These are phyloP conservation scores for Colletes collaris DNA, from an alignment of 2,888 invertebrate species.

Conservation along the genomic window DNA sequence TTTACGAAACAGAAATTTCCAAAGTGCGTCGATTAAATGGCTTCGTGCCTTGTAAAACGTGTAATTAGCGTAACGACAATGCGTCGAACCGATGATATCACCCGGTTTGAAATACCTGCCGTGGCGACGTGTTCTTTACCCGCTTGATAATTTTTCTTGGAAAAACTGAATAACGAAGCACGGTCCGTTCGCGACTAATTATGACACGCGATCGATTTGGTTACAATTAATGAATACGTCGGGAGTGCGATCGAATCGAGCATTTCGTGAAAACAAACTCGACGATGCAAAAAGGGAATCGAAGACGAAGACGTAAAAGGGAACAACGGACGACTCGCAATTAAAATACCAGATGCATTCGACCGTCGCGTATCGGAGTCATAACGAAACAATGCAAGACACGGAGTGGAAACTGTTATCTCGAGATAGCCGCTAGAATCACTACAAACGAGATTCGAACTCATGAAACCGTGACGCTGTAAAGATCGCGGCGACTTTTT, in stretches of 20 bases:
- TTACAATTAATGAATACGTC: neutral
- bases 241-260: neutral
- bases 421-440: neutral
- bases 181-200: neutral
- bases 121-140: neutral
- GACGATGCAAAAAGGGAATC: neutral
- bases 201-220: neutral
- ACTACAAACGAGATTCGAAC: conserved; percentile 25
- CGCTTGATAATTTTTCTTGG: no score
- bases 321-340: neutral
- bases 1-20: neutral
- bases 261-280: neutral
- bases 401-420: neutral
- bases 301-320: neutral
- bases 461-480: conserved; percentile 23
- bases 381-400: neutral
- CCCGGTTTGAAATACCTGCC: neutral
- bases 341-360: neutral
- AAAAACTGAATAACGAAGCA: neutral
- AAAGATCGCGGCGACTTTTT: conserved; percentile 3
- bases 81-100: neutral
- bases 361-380: neutral
- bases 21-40: neutral
- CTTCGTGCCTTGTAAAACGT: neutral
- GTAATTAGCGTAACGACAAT: conserved; percentile 1